phyloP scores from a whole-genome alignment of 2,888 invertebrate genomes.

The Cryptus viduatorius region DNA sequence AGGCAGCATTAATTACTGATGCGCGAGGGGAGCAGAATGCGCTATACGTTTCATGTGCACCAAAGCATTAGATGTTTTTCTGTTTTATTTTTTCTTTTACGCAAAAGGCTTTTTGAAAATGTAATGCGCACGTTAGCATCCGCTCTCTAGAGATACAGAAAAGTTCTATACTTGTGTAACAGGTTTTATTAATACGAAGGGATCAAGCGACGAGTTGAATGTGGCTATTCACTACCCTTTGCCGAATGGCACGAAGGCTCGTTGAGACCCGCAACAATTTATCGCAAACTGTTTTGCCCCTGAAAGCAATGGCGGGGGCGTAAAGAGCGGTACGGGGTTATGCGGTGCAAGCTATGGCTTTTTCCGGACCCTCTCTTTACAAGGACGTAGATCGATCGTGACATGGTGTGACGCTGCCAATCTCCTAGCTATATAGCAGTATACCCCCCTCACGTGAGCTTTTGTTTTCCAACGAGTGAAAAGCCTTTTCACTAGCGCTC shows the following conservation, averaged over 20 bases:
- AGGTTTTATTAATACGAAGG: background rate
- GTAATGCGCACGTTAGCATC: background rate
- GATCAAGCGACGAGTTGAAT: constrained; percentile 1
- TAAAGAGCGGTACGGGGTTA: constrained; percentile 50
- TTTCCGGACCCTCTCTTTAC: constrained; percentile 65
- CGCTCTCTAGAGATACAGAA: background rate
- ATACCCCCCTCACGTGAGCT: constrained; percentile 34
- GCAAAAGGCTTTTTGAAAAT: background rate
- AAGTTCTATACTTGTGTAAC: background rate
- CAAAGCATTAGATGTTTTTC: constrained; percentile 6
- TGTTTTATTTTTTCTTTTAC: constrained; percentile 1
- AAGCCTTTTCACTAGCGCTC: constrained; percentile 62
- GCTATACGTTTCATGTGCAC: background rate
- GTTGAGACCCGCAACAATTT: constrained; percentile 52
- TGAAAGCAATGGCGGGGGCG: constrained; percentile 50
- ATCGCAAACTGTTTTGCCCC: constrained; percentile 60
- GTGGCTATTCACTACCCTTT: background rate
- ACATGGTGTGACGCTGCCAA: constrained; percentile 66
- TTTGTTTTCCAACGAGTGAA: constrained; percentile 66
- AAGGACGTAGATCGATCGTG: constrained; percentile 71
- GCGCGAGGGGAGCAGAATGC: background rate
- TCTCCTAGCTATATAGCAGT: constrained; percentile 25
- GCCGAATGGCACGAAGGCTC: constrained; percentile 33
- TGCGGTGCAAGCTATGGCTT: constrained; percentile 51
- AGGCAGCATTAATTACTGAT: constrained; percentile 38